phyloP scores from a whole-genome alignment of 2,113 vertebrate species.

The Chaetura pelagica region DNA sequence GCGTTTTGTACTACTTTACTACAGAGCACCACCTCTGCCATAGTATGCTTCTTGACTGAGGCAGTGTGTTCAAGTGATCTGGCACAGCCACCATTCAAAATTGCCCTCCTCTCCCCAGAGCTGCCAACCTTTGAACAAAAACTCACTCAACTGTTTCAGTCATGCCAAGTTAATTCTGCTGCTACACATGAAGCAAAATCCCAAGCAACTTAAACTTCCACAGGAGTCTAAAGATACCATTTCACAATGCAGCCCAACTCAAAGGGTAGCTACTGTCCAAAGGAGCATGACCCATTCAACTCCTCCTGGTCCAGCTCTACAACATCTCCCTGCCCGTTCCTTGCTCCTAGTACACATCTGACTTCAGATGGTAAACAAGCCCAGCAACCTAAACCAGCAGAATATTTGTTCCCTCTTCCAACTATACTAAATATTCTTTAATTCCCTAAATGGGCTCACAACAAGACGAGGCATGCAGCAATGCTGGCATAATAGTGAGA shows the following conservation, averaged over 20 bases:
- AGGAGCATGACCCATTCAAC: neutral
- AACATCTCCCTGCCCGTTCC: neutral
- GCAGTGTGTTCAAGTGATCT: fast-evolving
- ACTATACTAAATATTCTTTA: neutral
- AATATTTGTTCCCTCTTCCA: neutral
- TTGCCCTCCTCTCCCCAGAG: neutral
- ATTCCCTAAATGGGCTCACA: neutral
- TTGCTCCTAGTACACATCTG: neutral
- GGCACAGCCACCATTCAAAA: neutral
- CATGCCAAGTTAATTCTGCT: neutral
- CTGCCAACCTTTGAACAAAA: neutral
- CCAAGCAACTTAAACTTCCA: neutral
- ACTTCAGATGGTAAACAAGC: neutral
- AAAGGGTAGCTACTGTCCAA: neutral
- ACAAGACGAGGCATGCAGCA: neutral
- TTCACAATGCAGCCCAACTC: neutral
- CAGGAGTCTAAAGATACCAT: fast-evolving
- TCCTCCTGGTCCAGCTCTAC: neutral
- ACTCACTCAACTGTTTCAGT: neutral
- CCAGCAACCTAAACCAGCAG: neutral
- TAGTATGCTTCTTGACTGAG: no score
- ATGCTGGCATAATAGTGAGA: neutral
- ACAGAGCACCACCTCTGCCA: neutral
- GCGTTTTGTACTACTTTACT: neutral
- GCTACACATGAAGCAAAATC: neutral